Conservation (phyloP, 1,140 invertebrate species). For the Nephila pilipes region DNA sequence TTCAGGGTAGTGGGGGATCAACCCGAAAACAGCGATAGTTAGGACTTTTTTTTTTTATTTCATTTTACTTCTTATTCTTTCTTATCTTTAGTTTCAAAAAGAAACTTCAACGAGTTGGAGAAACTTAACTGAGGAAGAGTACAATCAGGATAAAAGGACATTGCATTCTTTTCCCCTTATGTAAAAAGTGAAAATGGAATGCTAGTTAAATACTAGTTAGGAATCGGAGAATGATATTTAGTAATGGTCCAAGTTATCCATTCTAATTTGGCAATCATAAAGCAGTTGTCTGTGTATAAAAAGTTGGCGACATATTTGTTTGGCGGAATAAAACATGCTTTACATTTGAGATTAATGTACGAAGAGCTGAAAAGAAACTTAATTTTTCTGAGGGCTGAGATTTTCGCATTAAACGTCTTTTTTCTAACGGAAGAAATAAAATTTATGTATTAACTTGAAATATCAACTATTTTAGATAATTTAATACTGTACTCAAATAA, state of each 20-base stretch:
- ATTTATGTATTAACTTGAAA: no score
- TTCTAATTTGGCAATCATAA: neutral
- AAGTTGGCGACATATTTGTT: neutral
- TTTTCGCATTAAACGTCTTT: no score
- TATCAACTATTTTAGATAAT: no score
- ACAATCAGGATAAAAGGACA: constrained; percentile 31
- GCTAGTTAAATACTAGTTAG: neutral
- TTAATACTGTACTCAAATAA: no score
- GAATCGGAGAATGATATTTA: neutral
- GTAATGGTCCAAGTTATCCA: neutral
- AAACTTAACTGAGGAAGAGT: constrained; percentile 14
- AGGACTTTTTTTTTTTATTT: constrained; percentile 17
- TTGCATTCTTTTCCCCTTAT: neutral
- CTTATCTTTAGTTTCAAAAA: constrained; percentile 39
- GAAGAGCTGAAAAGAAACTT: no score
- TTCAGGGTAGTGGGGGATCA: constrained; percentile 19
- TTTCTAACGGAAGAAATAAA: no score
- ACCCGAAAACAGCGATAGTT: constrained; percentile 40
- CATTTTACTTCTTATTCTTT: neutral
- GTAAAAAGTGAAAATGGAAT: neutral
- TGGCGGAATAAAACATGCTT: no score
- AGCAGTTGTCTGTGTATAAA: neutral
- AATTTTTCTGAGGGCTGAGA: no score
- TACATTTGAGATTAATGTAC: no score
- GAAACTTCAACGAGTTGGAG: constrained; percentile 34